Conservation (phyloP, 2,113 vertebrate species). For the Cromileptes altivelis region DNA sequence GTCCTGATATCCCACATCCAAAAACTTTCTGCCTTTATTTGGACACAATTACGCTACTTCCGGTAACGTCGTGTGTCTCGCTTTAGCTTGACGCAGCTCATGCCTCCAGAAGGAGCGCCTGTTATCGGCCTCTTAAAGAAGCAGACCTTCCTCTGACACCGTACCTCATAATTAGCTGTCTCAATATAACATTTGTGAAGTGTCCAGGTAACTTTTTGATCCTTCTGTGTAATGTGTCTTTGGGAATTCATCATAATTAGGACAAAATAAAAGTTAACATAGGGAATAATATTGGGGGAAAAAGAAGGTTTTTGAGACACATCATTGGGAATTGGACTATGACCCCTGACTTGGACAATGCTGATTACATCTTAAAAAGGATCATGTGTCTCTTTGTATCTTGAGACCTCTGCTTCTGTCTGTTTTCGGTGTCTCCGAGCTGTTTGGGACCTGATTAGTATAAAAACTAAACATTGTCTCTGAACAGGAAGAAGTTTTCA, state of each 20-base stretch:
- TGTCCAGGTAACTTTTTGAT: not conserved
- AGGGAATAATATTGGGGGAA: not conserved
- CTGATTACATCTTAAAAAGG: slow-evolving; percentile 32
- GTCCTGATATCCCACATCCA: too few relatives aligned
- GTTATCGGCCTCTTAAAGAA: slow-evolving; percentile 80
- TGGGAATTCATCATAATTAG: not conserved
- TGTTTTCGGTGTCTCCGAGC: too few relatives aligned
- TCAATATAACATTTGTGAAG: not conserved
- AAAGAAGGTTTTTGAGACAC: not conserved
- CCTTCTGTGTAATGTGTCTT: too few relatives aligned
- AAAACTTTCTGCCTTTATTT: slow-evolving; percentile 28
- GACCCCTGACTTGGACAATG: slow-evolving; percentile 2
- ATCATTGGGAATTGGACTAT: slow-evolving; percentile 8
- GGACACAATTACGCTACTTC: not conserved
- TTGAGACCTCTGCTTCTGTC: not conserved
- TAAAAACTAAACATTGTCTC: too few relatives aligned
- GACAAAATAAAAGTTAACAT: not conserved
- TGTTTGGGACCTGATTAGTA: too few relatives aligned
- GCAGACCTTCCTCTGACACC: not conserved
- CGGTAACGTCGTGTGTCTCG: not conserved
- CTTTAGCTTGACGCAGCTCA: slow-evolving; percentile 29
- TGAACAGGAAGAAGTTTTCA: too few relatives aligned
- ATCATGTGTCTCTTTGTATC: slow-evolving; percentile 12
- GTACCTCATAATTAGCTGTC: not conserved
- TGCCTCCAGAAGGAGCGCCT: slow-evolving; percentile 61